Evolutionary conservation across 1,140 invertebrate species (phyloP), one percentile per base, ranked within the genome.

Genomic region (Archegozetes longisetosus): DNA sequence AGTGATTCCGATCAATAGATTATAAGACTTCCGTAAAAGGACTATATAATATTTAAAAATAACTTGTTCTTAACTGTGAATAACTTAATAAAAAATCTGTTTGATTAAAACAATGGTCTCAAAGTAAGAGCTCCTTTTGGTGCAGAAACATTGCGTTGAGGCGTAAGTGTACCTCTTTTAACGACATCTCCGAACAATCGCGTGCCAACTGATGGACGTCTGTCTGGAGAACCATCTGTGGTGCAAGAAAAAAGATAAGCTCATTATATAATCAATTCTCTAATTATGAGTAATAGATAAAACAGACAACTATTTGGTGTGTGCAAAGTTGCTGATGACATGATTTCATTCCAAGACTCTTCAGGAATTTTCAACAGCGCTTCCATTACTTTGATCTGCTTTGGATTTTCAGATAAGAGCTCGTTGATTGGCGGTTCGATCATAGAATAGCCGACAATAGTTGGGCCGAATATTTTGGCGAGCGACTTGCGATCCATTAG

Each of bases 381-480:
- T 60, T 64, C 40, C 61, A 64, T 71, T 70, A 82, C 80, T 66
- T 72, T 72, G 49, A 76, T 74, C 72, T 83, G 81, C 66, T 76
- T 75, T 53, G 71, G 74, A 0, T 79, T 83, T 66, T 83, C 80
- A 24, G 69, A 74, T 4, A 85, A 73, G 69, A 85, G 78, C 50
- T 76, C 75, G 60, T 77, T 75, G 1, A 78, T 75, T 64, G 80
- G 77, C 0, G 79, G 79, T 64, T 87, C 78, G 1, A 76, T 70
- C 14, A 73, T 76, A 1, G 85, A 89, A 67, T 84, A 86, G 0
- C 87, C 87, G 40, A 91, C 79, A 53, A 91, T 75, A 1, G 86
- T 89, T 2, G 86, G 87, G 3, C 85, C 87, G 73, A 91, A 88
- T 13, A 90, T 78, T 68, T 81, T 84, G 0, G 86, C 79, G 20